These are phyloP conservation scores for Campodea augens DNA, from an alignment of 1,140 invertebrate species.

Conservation along the genomic window DNA sequence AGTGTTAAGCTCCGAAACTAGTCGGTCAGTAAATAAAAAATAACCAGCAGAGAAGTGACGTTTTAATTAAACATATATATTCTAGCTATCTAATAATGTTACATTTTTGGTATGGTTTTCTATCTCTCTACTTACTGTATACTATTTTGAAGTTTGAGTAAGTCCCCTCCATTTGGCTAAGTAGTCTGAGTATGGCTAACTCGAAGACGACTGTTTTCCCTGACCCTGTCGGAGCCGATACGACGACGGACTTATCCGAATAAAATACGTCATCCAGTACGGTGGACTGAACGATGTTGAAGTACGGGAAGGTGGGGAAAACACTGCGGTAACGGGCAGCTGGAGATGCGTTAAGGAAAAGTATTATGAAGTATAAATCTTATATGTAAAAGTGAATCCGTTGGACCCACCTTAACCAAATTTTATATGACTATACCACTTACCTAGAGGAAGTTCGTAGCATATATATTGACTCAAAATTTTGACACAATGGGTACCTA, in stretches of 20 bases:
- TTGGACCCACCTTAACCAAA: too few species aligned
- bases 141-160: slow-evolving; percentile 43
- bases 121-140: slow-evolving; percentile 34
- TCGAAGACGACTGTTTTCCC: slow-evolving; percentile 69
- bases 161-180: slow-evolving; percentile 32
- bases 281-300: slow-evolving; percentile 49
- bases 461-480: too few species aligned
- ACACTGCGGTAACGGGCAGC: slow-evolving; percentile 31
- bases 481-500: too few species aligned
- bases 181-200: slow-evolving; percentile 45
- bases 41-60: too few species aligned
- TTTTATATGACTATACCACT: too few species aligned
- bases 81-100: neutral
- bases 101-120: neutral
- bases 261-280: slow-evolving; percentile 42
- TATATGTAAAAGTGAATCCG: too few species aligned
- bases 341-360: too few species aligned
- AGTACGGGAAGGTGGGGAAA: slow-evolving; percentile 38
- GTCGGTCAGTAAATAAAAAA: too few species aligned
- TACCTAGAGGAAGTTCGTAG: too few species aligned
- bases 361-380: too few species aligned
- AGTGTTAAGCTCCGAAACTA: too few species aligned
- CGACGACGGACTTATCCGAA: slow-evolving; percentile 46
- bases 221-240: slow-evolving; percentile 58
- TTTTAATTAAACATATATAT: too few species aligned